Percentiles rank a stretch among this genome's conserved stretches.
These are phyloP conservation scores for Cryptotermes secundus DNA, from an alignment of 1,140 invertebrate species.

Conservation along the genomic window DNA sequence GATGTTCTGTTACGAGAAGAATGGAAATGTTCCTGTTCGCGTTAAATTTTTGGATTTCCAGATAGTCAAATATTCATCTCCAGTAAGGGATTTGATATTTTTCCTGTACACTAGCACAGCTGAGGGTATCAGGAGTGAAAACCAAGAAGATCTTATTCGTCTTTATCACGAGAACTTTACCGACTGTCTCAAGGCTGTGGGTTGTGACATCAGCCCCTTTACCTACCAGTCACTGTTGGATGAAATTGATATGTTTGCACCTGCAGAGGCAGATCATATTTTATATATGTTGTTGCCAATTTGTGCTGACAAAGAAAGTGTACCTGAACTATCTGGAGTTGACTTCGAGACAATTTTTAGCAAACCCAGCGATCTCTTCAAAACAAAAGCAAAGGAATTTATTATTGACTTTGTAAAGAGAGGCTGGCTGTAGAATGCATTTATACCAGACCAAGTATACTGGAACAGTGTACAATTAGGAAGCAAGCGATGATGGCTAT, in stretches of 20 bases:
- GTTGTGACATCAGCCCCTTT: conserved; percentile 16
- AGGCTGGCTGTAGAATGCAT: neutral
- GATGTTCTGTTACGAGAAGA: conserved; percentile 31
- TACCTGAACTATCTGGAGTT: neutral
- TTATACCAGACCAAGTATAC: no score
- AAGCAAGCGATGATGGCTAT: no score
- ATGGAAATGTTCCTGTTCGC: neutral
- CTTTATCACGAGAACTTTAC: conserved; percentile 27
- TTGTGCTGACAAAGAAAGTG: neutral
- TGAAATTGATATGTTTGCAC: conserved; percentile 27
- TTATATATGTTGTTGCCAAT: neutral
- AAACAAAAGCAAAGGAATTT: conserved; percentile 7
- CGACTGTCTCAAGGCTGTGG: conserved; percentile 8
- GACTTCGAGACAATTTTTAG: neutral
- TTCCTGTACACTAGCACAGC: conserved; percentile 27
- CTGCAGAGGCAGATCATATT: neutral
- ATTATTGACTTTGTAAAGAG: neutral
- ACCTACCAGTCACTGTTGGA: neutral
- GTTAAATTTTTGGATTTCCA: conserved; percentile 35
- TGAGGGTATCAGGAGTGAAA: neutral
- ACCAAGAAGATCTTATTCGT: conserved; percentile 27
- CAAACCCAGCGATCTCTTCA: neutral
- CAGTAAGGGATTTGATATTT: conserved; percentile 27
- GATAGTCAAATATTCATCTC: conserved; percentile 20
- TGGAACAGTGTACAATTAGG: no score